These are phyloP conservation scores for Drosophila helvetica DNA, from an alignment of 2,888 invertebrate genomes.

Conservation along the genomic window DNA sequence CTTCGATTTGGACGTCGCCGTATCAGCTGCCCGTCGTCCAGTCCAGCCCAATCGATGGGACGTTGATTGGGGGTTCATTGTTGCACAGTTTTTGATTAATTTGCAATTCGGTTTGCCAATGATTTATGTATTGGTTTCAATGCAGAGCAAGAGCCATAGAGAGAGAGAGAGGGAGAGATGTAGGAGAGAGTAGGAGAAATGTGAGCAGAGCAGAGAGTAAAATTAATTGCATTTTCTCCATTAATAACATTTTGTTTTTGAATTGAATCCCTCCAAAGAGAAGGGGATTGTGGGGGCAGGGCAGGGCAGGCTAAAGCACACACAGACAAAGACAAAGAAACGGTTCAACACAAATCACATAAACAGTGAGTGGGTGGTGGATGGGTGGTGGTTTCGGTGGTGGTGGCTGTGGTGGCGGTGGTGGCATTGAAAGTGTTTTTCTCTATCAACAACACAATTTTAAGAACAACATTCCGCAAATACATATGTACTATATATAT, in stretches of 20 bases:
- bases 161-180: background rate
- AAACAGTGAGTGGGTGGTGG: slow-evolving; percentile 38
- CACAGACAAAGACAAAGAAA: slow-evolving; percentile 35
- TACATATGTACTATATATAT: too few species aligned
- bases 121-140: slow-evolving; percentile 31
- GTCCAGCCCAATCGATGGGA: slow-evolving; percentile 19
- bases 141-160: slow-evolving; percentile 12
- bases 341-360: slow-evolving; percentile 29
- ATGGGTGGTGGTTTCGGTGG: slow-evolving; percentile 50
- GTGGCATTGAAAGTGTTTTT: slow-evolving; percentile 39
- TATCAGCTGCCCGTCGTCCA: slow-evolving; percentile 35
- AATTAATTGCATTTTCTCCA: slow-evolving; percentile 60
- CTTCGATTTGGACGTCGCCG: slow-evolving; percentile 17
- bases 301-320: slow-evolving; percentile 6
- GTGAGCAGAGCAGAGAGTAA: slow-evolving; percentile 56
- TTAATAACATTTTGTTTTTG: slow-evolving; percentile 41
- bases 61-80: slow-evolving; percentile 29
- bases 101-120: slow-evolving; percentile 42
- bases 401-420: slow-evolving; percentile 54
- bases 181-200: slow-evolving; percentile 61
- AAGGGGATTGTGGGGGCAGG: background rate
- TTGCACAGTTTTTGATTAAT: slow-evolving; percentile 35
- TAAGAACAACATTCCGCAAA: slow-evolving; percentile 35
- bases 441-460: slow-evolving; percentile 69
- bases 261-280: slow-evolving; percentile 19